These are phyloP conservation scores for Oscheius sp. DNA, from an alignment of 2,888 invertebrate genomes.

Conservation along the genomic window DNA sequence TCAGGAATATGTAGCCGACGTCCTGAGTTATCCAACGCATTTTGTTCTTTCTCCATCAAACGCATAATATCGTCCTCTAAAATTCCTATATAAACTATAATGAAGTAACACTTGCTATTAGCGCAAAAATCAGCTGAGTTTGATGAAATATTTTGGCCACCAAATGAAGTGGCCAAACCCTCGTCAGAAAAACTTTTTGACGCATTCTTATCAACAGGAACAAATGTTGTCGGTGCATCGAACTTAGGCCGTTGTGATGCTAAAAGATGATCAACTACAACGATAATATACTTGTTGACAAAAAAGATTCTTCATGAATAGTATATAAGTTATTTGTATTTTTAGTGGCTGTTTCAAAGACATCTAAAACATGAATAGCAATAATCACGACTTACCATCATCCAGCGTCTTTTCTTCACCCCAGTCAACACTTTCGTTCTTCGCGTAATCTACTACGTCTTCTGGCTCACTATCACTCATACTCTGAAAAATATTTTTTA, in stretches of 20 bases:
- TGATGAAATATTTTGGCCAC: neutral
- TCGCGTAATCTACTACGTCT: neutral
- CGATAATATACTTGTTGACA: neutral
- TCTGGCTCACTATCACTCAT: slow-evolving; percentile 2
- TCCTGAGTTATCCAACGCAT: neutral
- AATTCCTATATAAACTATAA: neutral
- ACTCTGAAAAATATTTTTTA: neutral
- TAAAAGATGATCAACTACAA: too few species aligned
- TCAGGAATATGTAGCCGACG: neutral
- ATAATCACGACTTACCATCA: neutral
- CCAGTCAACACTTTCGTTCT: slow-evolving; percentile 8
- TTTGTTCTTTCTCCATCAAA: slow-evolving; percentile 1
- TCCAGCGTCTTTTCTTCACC: neutral
- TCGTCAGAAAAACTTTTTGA: slow-evolving; percentile 2
- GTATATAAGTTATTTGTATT: neutral
- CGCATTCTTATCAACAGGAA: neutral
- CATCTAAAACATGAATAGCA: neutral
- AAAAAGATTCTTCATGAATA: slow-evolving; percentile 3
- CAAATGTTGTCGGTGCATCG: neutral
- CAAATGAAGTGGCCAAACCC: neutral
- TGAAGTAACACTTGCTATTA: slow-evolving; percentile 5
- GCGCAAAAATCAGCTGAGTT: slow-evolving; percentile 8
- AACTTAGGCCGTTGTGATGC: neutral
- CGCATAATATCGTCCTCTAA: neutral
- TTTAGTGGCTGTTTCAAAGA: neutral